Base-by-base conservation (phyloP, 2,797 vertebrate species). In the Manis crassicaudata region DNA sequence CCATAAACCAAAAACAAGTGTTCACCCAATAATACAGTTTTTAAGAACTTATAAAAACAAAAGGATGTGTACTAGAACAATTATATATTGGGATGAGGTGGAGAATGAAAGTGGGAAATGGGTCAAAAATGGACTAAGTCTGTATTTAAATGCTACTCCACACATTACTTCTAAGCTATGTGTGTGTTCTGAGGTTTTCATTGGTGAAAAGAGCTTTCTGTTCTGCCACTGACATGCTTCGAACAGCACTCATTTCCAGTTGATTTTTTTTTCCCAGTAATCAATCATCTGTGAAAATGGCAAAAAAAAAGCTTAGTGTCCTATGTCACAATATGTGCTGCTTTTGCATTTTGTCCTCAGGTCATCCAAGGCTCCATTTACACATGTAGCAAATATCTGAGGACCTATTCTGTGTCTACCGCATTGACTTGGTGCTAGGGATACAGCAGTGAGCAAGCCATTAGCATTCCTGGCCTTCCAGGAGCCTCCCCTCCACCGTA, bases 211-310 rank as follows among this genome's bases (percentile, higher is more conserved):
- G 73, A 85, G 54, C 43, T 54, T 85, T 79, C 84, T 63, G 9
- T 80, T 56, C 84, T 79, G 23, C 46, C 60, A 37, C 35, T 83
- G 46, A 79, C 16, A 0, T 68, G 43, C 73, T 68, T 70, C 35
- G 65, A 23, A 83, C 35, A 72, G 6, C 27, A 10, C 35, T 92
- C 58, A 75, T 56, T 32, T 82, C 63, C 65, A 29, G 62, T 58
- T 88, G 65, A 70, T 20, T 67, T 91, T 96, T 67, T 91, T 96
- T 95, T 68, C 16, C n/a, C 25, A 58, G 43, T 62, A 27, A 4
- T 77, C 16, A 54, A 1, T 60, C 14, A 18, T 37, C 32, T n/a
- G 0, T 40, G 60, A 46, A 75, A 79, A 90, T 37, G 20, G 32
- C 1, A 7, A 4, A 11, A 60, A 18, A 23, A 35, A 7, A 35